These are phyloP conservation scores for Conus ventricosus DNA, from an alignment of 1,140 invertebrate genomes.

Conservation along the genomic window DNA sequence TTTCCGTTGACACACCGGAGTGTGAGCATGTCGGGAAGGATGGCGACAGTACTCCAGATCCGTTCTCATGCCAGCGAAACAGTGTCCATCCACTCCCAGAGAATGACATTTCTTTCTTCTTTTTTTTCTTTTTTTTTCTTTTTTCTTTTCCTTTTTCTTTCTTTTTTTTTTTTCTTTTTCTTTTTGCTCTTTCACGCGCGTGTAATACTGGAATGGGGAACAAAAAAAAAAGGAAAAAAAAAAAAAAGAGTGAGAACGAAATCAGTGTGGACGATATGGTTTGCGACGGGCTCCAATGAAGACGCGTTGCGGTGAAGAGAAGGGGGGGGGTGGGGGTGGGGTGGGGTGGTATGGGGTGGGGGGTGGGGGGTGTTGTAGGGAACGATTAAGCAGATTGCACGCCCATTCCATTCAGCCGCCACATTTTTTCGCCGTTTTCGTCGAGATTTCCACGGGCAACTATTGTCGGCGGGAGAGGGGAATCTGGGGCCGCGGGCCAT, in stretches of 20 bases:
- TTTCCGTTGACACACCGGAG: too few relatives aligned
- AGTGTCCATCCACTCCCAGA: too few relatives aligned
- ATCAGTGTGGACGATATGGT: not conserved
- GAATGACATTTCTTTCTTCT: too few relatives aligned
- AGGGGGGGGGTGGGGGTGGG: not conserved
- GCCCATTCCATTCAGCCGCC: constrained; percentile 15
- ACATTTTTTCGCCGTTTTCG: constrained; percentile 4
- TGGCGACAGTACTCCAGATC: too few relatives aligned
- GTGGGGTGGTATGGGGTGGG: not conserved
- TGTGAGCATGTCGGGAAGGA: too few relatives aligned
- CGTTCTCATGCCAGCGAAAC: too few relatives aligned
- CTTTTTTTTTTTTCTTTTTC: too few relatives aligned
- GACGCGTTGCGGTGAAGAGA: not conserved
- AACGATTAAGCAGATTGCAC: constrained; percentile 14
- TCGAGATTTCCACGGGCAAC: not conserved
- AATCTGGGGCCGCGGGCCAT: not conserved
- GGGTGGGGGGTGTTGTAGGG: not conserved
- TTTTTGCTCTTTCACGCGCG: too few relatives aligned
- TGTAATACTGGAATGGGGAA: too few relatives aligned
- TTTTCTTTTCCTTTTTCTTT: too few relatives aligned
- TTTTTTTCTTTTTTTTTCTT: too few relatives aligned
- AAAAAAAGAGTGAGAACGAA: not conserved
- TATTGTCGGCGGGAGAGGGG: not conserved
- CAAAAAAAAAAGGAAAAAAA: not conserved
- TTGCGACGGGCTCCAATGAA: not conserved